Evolutionary conservation across 2,797 vertebrate genomes (phyloP).

Genomic region (Pseudotriccus pelzelni): DNA sequence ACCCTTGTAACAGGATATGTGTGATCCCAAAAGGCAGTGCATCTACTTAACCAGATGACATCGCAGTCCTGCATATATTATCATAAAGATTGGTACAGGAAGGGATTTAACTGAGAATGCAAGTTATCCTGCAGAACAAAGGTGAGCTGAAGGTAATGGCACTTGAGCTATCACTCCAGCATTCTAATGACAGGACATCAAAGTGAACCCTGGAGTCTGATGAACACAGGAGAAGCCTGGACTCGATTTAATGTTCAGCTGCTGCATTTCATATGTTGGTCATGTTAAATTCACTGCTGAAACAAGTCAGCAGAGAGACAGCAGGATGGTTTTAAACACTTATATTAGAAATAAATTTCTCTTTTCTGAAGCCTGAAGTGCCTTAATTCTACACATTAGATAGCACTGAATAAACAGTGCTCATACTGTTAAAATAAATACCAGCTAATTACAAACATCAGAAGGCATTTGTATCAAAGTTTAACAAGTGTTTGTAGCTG

Average conservation of each 20-base stretch:
- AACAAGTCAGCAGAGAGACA: background rate
- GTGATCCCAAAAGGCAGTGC: conserved; percentile 57
- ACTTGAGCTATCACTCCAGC: background rate
- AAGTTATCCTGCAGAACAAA: conserved; percentile 61
- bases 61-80: conserved; percentile 56
- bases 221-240: background rate
- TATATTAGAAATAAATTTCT: background rate
- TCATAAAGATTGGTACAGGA: conserved; percentile 61
- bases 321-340: background rate
- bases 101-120: conserved; percentile 54
- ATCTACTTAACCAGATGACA: conserved; percentile 69
- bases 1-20: conserved; percentile 75
- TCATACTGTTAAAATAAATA: background rate
- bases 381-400: background rate
- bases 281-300: background rate
- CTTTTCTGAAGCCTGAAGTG: background rate
- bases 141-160: conserved; percentile 62
- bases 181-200: conserved; percentile 59
- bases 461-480: background rate
- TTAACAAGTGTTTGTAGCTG: background rate
- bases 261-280: background rate
- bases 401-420: background rate
- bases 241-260: background rate
- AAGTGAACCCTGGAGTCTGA: background rate
- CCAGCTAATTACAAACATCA: conserved; percentile 1